Evolutionary conservation across 2,113 vertebrate species (phyloP), one percentile per base, ranked within the genome.

Genomic region (Acrocephalus kingi): DNA sequence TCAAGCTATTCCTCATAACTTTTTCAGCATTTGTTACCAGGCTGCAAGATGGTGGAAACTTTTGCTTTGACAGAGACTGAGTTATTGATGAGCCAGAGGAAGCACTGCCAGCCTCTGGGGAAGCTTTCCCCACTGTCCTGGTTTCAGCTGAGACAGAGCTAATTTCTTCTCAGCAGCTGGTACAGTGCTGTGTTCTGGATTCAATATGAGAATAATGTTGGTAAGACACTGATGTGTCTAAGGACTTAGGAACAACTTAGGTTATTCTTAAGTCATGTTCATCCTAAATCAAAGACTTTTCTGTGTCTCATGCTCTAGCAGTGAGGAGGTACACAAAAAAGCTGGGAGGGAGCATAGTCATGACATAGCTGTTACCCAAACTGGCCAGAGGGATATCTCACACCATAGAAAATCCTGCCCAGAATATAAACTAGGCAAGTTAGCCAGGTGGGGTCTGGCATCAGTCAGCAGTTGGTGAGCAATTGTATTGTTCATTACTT

Each of bases 1-100:
- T 37, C 92, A 94, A 94, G 76, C 67, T 90, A 73, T 68, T 97
- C 59, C 80, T 93, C 45, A 63, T 68, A 76, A 96, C 39, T 88
- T 91, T 91, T 89, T 62, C 80, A 79, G 52, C 68, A 77, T 72
- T 66, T 76, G 24, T 72, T 82, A 52, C 41, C 25, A 52, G 21
- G 41, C 49, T 88, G n/a, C 1, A 37, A 75, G 69, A 35, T 19
- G 49, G 55, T 49, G 62, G 63, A 90, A 84, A 71, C 30, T 55
- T 93, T 11, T 27, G 48, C 27, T 75, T 49, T 86, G 45, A 35
- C 28, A 33, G 64, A 67, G 11, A 10, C 23, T 22, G 49, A 83
- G 30, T 11, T 49, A 67, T 6, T 31, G 35, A 66, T 8, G 86
- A 37, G 43, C 39, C 48, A 83, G 27, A 35, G 6, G 19, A 21